Conservation (phyloP, 2,113 vertebrate genomes). For the Chlorodrepanis virens region DNA sequence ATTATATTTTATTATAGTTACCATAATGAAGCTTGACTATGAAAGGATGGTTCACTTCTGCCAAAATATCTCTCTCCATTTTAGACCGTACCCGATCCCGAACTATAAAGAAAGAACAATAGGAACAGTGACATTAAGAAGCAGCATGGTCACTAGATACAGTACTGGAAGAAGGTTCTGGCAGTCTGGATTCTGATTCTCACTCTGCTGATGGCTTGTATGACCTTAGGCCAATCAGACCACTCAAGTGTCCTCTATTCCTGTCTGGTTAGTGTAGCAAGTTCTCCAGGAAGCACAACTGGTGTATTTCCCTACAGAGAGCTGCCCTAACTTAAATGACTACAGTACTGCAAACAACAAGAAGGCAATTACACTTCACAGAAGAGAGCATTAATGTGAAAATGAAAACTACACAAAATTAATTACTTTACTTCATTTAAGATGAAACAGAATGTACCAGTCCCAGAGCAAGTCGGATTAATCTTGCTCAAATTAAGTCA, state of each 20-base stretch:
- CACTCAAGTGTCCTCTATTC: neutral
- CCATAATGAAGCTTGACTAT: slow-evolving; percentile 97
- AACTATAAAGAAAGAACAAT: slow-evolving; percentile 71
- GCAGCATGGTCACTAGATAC: neutral
- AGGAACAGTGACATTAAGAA: neutral
- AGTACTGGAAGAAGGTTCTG: neutral
- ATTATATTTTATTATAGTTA: slow-evolving; percentile 43
- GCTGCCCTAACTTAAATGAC: neutral
- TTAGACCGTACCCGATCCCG: slow-evolving; percentile 93
- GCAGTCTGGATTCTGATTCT: neutral
- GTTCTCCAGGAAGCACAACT: neutral
- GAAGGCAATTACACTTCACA: neutral
- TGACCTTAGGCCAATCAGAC: neutral
- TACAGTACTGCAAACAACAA: neutral
- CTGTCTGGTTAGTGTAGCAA: neutral
- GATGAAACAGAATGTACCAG: neutral
- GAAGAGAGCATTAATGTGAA: neutral
- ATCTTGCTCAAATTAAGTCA: neutral
- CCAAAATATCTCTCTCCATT: slow-evolving; percentile 97
- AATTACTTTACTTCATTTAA: neutral
- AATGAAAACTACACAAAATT: neutral
- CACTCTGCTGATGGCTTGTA: neutral
- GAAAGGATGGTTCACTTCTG: slow-evolving; percentile 96
- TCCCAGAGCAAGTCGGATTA: neutral
- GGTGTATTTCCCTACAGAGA: neutral